Evolutionary conservation across 1,140 invertebrate genomes (phyloP).

Genomic region (Cepaea nemoralis): DNA sequence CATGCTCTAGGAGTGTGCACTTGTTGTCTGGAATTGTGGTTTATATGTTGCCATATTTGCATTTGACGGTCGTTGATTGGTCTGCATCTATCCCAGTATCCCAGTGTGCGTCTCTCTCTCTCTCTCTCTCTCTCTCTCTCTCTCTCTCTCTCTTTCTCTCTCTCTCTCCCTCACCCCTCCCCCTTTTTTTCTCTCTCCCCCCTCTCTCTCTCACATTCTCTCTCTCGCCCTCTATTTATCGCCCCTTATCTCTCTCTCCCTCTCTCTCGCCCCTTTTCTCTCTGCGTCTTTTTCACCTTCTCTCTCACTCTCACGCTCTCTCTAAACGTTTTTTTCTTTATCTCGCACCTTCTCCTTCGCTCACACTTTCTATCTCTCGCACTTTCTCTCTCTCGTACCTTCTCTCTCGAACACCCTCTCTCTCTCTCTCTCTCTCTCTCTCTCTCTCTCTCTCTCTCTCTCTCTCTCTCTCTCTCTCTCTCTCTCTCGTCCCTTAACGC

Average conservation of each 20-base stretch:
- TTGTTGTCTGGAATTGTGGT: no score
- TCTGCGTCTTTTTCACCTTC: neutral
- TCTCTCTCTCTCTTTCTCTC: constrained; percentile 1
- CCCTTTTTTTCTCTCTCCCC: no score
- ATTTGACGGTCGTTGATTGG: no score
- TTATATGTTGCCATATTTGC: no score
- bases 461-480: neutral
- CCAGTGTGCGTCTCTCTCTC: neutral
- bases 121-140: neutral
- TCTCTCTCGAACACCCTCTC: neutral
- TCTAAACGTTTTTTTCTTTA: neutral
- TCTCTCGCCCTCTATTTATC: no score
- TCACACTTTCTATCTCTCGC: constrained; percentile 3
- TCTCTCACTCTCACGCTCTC: neutral
- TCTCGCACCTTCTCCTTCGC: neutral
- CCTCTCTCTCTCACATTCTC: no score
- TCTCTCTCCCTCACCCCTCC: constrained; percentile 32
- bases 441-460: neutral
- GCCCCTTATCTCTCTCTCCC: constrained; percentile 7
- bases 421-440: constrained; percentile 13
- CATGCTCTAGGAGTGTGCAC: no score
- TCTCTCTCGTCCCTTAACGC: no score
- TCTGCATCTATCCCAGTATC: neutral
- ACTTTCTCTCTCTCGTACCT: no score
- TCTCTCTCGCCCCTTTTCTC: constrained; percentile 4